These are phyloP conservation scores for Poecilia wingei DNA, from an alignment of 2,797 vertebrate genomes.

Conservation along the genomic window DNA sequence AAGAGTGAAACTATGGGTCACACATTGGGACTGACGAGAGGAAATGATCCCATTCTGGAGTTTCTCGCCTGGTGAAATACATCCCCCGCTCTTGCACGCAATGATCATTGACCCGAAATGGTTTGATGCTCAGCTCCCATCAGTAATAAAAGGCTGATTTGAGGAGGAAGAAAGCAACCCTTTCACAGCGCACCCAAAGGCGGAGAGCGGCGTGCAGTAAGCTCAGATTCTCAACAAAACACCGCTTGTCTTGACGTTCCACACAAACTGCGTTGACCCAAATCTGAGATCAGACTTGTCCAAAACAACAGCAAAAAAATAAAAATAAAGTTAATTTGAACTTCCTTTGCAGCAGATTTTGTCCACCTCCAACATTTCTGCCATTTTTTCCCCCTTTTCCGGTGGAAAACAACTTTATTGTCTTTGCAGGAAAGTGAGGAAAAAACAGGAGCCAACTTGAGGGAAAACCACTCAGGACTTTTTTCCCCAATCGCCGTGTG, in stretches of 20 bases:
- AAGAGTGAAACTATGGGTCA: not conserved
- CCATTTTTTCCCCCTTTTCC: not conserved
- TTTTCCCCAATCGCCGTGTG: not conserved
- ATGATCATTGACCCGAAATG: not conserved
- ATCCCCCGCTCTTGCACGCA: not conserved
- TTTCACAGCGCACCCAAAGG: slow-evolving; percentile 24
- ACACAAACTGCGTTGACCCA: not conserved
- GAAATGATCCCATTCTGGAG: not conserved
- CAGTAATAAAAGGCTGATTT: slow-evolving; percentile 21
- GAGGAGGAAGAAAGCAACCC: slow-evolving; percentile 38
- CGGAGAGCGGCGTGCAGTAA: slow-evolving; percentile 1
- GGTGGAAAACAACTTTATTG: not conserved
- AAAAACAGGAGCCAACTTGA: not conserved
- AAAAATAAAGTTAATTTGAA: not conserved
- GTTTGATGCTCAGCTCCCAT: slow-evolving; percentile 18
- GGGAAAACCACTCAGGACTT: not conserved
- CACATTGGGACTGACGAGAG: not conserved
- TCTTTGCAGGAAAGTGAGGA: not conserved
- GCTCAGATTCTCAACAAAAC: slow-evolving; percentile 31
- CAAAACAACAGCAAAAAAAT: not conserved
- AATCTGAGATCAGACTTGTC: not conserved
- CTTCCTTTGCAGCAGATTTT: slow-evolving; percentile 1
- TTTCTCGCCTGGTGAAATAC: not conserved
- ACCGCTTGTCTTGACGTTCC: slow-evolving; percentile 16
- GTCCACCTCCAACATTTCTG: not conserved